phyloP scores from a whole-genome alignment of 2,113 vertebrate species.

The Mobula hypostoma region DNA sequence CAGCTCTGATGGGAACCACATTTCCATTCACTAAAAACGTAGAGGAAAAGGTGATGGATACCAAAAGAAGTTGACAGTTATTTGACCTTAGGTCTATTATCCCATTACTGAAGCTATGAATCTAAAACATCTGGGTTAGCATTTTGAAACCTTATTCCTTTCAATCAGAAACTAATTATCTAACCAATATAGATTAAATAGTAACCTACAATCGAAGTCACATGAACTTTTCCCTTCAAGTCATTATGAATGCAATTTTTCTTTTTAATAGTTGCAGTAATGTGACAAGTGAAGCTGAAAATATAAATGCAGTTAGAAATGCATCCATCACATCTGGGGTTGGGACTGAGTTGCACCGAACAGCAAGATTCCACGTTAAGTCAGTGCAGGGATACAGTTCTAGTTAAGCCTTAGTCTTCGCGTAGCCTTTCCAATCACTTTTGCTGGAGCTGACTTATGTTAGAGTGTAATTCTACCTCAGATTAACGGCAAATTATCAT shows the following conservation, averaged over 20 bases:
- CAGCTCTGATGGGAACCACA: conserved; percentile 34
- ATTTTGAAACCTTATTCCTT: conserved; percentile 33
- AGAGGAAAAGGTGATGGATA: conserved; percentile 36
- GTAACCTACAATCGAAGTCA: conserved; percentile 19
- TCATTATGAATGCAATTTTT: conserved; percentile 25
- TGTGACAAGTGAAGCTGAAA: neutral
- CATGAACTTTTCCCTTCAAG: conserved; percentile 23
- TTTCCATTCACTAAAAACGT: conserved; percentile 28
- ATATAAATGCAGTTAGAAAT: neutral
- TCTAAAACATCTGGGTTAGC: conserved; percentile 33
- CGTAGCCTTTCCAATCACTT: neutral
- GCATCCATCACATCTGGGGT: conserved; percentile 23
- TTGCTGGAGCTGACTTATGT: neutral
- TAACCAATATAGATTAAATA: conserved; percentile 25
- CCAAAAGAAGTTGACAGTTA: conserved; percentile 37
- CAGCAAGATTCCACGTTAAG: neutral
- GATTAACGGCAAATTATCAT: neutral
- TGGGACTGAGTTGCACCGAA: neutral
- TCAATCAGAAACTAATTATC: conserved; percentile 38
- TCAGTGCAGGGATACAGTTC: neutral
- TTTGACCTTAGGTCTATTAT: conserved; percentile 37
- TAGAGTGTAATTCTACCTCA: neutral
- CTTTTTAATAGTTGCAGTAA: conserved; percentile 7
- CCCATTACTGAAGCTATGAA: conserved; percentile 34
- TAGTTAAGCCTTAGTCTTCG: neutral